phyloP scores from a whole-genome alignment of 2,888 invertebrate genomes.

The Leptura quadrifasciata region DNA sequence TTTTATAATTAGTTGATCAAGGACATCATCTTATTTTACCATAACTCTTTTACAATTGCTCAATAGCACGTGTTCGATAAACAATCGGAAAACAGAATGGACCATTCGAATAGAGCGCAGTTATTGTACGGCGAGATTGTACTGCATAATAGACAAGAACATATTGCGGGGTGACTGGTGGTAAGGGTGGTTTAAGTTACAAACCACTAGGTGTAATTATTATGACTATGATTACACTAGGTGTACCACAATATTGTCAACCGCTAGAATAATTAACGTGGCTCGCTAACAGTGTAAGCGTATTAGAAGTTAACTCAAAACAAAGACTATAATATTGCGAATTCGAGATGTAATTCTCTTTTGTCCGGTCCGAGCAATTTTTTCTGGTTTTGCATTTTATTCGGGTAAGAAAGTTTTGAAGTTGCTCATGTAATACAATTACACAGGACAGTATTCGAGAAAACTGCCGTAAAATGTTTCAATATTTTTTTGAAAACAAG shows the following conservation, averaged over 20 bases:
- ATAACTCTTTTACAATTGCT: conserved; percentile 4
- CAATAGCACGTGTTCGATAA: conserved; percentile 12
- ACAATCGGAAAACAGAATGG: conserved; percentile 25
- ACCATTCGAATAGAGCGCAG: not conserved
- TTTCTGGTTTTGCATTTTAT: no score
- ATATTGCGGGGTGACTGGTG: not conserved
- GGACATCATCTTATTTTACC: not conserved
- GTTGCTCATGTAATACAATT: no score
- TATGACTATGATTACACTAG: not conserved
- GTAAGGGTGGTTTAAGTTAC: not conserved
- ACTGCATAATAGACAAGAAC: not conserved
- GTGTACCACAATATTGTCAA: not conserved
- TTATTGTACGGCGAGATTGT: not conserved
- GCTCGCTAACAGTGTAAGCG: no score
- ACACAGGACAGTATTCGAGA: no score
- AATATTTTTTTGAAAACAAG: no score
- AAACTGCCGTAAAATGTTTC: no score
- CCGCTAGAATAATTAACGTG: not conserved
- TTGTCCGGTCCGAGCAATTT: no score
- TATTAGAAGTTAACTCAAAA: no score
- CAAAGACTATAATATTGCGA: no score
- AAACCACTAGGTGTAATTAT: conserved; percentile 24
- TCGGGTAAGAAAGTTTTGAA: no score
- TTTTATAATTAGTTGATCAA: not conserved
- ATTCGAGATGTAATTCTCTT: no score